Base-by-base conservation (phyloP, 1,140 invertebrate species). In the Calephelis nemesis region DNA sequence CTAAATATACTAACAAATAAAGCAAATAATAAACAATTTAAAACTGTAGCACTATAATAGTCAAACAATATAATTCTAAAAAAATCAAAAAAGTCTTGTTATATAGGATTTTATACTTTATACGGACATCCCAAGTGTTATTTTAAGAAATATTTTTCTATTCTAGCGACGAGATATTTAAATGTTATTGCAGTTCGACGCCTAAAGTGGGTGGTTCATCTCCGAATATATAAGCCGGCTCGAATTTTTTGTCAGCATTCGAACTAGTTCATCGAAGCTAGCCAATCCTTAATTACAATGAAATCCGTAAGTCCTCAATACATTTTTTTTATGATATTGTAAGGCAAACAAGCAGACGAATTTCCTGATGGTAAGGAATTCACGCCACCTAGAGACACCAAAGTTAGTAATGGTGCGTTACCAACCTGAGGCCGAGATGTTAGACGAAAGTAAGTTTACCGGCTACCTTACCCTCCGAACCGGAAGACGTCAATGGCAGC, bases 161-260 rank as follows among this genome's bases (percentile, higher is more conserved):
- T 70, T 77, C 74, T 80, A 74, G 70, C 74, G 71, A 74, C 76
- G 78, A 85, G 80, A 83, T 84, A 89, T 88, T 86, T 80, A 85
- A 87, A 89, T 89, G 76, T 83, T 85, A 87, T 87, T 87, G 85
- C 85, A 89, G 76, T 87, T 87, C 74, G 74, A 42, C 70, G 71
- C 69, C 68, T 71, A 74, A 81, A 86, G 85, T 88, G 85, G 84
- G 85, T 89, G 87, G 87, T 77, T 84, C 81, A 70, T 75, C 78
- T 75, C 74, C 69, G 62, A 58, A 86, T 90, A 90, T 90, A 90
- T 78, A 90, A 87, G 84, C 83, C 72, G 75, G 81, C 81, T 76
- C 84, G 72, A 75, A 83, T 84, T 86, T 85, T 88, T 90, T 82
- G 80, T 70, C 77, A 74, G 74, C 85, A 89, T 84, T 88, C 87